A percentile compares a stretch with the other conserved stretches of the same genome.
These are phyloP conservation scores for Pandemis heparana DNA, from an alignment of 2,888 invertebrate genomes.

Conservation along the genomic window DNA sequence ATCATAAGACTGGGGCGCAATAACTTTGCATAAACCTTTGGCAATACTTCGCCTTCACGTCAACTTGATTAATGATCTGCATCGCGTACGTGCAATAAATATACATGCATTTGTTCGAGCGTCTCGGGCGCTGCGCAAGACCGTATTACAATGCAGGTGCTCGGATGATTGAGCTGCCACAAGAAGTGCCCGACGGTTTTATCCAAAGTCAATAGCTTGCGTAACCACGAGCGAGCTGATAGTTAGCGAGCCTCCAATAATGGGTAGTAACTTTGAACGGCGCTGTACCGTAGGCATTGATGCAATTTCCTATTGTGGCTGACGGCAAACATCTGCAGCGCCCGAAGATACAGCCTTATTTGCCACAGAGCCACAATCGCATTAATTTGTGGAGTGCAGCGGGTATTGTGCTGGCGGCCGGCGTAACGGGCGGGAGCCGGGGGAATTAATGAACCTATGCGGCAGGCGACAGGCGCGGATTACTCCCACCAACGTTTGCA, in stretches of 20 bases:
- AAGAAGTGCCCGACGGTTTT: constrained; percentile 7
- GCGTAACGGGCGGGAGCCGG: constrained; percentile 55
- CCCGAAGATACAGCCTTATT: constrained; percentile 62
- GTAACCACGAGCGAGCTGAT: constrained; percentile 28
- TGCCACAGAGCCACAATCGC: constrained; percentile 73
- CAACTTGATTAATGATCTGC: constrained; percentile 69
- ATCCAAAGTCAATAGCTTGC: constrained; percentile 25
- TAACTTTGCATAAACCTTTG: constrained; percentile 68
- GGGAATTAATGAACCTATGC: constrained; percentile 83
- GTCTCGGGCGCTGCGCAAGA: constrained; percentile 56
- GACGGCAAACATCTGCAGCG: constrained; percentile 41
- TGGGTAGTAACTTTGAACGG: constrained; percentile 38
- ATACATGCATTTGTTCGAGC: constrained; percentile 47
- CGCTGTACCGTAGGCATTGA: constrained; percentile 46
- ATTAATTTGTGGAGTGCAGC: constrained; percentile 82
- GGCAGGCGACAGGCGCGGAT: constrained; percentile 81
- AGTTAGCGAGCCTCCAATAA: constrained; percentile 39
- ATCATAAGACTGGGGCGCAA: constrained; percentile 61
- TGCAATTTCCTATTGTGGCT: constrained; percentile 48
- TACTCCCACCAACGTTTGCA: constrained; percentile 82
- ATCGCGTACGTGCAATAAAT: constrained; percentile 44
- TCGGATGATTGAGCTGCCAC: constrained; percentile 16
- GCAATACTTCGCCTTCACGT: constrained; percentile 70
- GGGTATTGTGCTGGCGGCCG: constrained; percentile 59
- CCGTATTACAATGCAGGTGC: constrained; percentile 47